Evolutionary conservation across 1,140 invertebrate genomes (phyloP).

Genomic region (Riptortus pedestris): DNA sequence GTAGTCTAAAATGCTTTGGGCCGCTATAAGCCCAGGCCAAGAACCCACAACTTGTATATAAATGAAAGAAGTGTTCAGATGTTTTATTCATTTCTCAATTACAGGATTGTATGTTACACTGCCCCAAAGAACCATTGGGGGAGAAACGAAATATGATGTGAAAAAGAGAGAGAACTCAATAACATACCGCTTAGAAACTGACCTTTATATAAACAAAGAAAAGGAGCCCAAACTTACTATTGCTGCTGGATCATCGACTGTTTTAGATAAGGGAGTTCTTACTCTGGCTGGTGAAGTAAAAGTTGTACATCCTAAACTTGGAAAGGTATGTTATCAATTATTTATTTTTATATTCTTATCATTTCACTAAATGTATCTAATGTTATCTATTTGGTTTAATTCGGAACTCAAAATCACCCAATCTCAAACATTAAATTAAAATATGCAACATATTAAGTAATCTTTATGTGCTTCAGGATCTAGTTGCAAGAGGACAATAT

Average conservation of each 20-base stretch:
- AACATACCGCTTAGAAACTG: constrained; percentile 41
- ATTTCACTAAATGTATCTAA: no score
- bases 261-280: constrained; percentile 35
- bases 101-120: constrained; percentile 47
- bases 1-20: no score
- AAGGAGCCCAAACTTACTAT: constrained; percentile 44
- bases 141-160: constrained; percentile 30
- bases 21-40: no score
- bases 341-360: no score
- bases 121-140: constrained; percentile 51
- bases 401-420: no score
- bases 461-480: neutral
- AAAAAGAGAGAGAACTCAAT: constrained; percentile 30
- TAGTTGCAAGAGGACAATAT: neutral
- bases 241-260: constrained; percentile 2
- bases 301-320: constrained; percentile 51
- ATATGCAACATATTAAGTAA: no score
- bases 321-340: constrained; percentile 41
- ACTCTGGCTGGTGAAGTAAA: constrained; percentile 45
- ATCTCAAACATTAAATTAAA: no score
- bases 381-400: no score
- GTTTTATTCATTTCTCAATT: no score
- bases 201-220: constrained; percentile 57
- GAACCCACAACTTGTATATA: no score
- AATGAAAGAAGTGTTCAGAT: no score